Percentiles rank a stretch among this genome's conserved stretches.
Evolutionary conservation across 1,140 invertebrate species (phyloP).

Genomic region (Hirudo medicinalis): DNA sequence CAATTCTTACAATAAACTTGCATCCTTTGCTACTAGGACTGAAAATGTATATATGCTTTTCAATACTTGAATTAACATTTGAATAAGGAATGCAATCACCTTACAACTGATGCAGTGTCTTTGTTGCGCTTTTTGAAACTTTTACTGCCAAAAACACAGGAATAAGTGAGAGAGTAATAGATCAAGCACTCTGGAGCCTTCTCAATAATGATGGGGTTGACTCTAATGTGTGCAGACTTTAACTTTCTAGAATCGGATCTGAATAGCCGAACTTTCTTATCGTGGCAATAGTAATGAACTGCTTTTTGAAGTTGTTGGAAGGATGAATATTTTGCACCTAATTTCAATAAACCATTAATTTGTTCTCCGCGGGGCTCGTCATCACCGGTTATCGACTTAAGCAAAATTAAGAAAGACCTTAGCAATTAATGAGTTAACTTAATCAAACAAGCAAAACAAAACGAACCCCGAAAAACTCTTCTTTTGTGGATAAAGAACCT

Average conservation of each 20-base stretch:
- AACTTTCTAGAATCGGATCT: slow-evolving; percentile 10
- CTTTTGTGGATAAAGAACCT: too few species aligned
- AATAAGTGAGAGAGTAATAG: slow-evolving; percentile 9
- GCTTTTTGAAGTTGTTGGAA: slow-evolving; percentile 6
- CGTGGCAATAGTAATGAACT: not conserved
- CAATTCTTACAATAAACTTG: slow-evolving; percentile 3
- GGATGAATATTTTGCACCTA: slow-evolving; percentile 6
- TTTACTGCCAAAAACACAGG: slow-evolving; percentile 4
- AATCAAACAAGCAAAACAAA: too few species aligned
- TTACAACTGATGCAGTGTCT: not conserved
- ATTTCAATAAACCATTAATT: slow-evolving; percentile 5
- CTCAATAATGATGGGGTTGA: not conserved
- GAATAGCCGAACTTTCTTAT: slow-evolving; percentile 1
- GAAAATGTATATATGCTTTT: not conserved
- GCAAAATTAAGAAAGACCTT: too few species aligned
- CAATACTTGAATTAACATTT: not conserved
- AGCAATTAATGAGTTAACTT: too few species aligned
- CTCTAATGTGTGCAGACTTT: not conserved
- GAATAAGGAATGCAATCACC: too few species aligned
- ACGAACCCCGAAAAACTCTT: too few species aligned
- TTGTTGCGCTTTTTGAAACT: slow-evolving; percentile 2
- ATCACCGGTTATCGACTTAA: too few species aligned
- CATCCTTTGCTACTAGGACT: not conserved
- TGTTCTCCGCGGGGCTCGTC: too few species aligned
- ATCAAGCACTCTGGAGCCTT: slow-evolving; percentile 1